Percentiles rank a stretch among this genome's conserved stretches.
Evolutionary conservation across 1,140 invertebrate genomes (phyloP).

Genomic region (Brachionus sp.): DNA sequence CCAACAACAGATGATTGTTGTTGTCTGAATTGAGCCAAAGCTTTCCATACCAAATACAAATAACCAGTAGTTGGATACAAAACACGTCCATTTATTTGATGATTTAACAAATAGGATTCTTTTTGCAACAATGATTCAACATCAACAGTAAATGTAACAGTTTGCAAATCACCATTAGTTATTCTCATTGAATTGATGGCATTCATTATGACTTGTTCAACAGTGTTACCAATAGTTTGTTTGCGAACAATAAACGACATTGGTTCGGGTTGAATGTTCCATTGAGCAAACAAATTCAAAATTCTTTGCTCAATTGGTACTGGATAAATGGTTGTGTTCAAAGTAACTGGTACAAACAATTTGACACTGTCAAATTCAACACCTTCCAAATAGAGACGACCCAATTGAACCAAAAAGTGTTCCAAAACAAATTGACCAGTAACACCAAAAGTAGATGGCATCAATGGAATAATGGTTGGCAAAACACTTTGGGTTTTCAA

Average conservation of each 20-base stretch:
- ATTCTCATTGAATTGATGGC: neutral
- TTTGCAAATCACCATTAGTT: neutral
- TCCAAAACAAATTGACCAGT: neutral
- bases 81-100: constrained; percentile 88
- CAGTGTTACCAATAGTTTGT: neutral
- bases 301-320: neutral
- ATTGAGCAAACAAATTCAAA: neutral
- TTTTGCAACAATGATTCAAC: constrained; percentile 36
- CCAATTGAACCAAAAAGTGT: constrained; percentile 28
- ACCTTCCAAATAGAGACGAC: neutral
- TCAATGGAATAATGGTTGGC: constrained; percentile 2
- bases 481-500: neutral
- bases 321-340: neutral
- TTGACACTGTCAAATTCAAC: constrained; percentile 18
- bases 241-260: neutral
- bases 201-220: neutral
- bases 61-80: constrained; percentile 94
- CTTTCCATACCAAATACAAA: constrained; percentile 84
- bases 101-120: constrained; percentile 70
- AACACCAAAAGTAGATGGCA: constrained; percentile 17
- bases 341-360: neutral
- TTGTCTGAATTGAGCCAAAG: constrained; percentile 72
- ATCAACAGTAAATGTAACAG: constrained; percentile 15
- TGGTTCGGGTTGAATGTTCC: constrained; percentile 27
- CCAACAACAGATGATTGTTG: neutral